These are phyloP conservation scores for Leptobrachium leishanense DNA, from an alignment of 2,113 vertebrate species.

Conservation along the genomic window DNA sequence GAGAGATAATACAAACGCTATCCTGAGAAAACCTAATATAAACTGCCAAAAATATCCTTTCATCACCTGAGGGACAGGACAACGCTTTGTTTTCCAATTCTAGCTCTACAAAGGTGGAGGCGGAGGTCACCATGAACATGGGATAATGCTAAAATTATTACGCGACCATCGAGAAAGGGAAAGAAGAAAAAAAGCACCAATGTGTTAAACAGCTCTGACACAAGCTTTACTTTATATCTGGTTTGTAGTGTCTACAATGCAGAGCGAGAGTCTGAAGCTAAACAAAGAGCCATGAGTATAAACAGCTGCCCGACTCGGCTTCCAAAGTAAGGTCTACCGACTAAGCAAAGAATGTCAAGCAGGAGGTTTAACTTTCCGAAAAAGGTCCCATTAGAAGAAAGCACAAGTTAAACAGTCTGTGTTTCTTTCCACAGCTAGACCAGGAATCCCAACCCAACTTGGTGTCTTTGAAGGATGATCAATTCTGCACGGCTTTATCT, in stretches of 20 bases:
- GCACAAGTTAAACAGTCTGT: too few species aligned
- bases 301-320: not conserved
- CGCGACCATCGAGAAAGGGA: too few species aligned
- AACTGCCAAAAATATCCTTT: not conserved
- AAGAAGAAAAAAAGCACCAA: not conserved
- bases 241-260: not conserved
- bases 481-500: too few species aligned
- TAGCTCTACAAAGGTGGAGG: not conserved
- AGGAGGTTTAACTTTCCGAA: too few species aligned
- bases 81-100: not conserved
- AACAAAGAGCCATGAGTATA: not conserved
- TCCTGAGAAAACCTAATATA: not conserved
- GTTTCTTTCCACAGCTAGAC: too few species aligned
- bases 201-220: not conserved
- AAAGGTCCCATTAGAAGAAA: too few species aligned
- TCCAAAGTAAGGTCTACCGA: not conserved
- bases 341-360: too few species aligned
- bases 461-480: too few species aligned
- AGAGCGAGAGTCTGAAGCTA: not conserved
- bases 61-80: not conserved
- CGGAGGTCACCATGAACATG: too few species aligned
- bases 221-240: not conserved
- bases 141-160: too few species aligned
- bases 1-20: conserved; percentile 7
- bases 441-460: too few species aligned